Percentiles rank a stretch among this genome's conserved stretches.
Evolutionary conservation across 2,113 vertebrate genomes (phyloP).

Genomic region (Bubo bubo): DNA sequence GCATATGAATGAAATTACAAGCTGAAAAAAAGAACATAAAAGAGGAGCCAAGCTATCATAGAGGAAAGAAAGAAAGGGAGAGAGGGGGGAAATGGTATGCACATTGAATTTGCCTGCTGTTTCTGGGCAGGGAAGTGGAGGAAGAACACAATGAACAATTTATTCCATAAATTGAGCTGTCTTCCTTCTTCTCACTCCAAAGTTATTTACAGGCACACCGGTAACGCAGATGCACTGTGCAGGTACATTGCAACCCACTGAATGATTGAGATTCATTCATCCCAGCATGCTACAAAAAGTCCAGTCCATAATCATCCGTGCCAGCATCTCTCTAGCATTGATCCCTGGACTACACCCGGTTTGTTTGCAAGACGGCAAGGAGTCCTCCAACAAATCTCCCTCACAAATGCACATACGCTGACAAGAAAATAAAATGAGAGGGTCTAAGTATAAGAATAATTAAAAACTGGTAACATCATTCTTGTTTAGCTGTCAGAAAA

Average conservation of each 20-base stretch:
- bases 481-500: not conserved
- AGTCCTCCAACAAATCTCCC: not conserved
- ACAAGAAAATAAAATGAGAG: not conserved
- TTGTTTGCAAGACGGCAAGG: not conserved
- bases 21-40: not conserved
- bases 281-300: not conserved
- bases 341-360: not conserved
- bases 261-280: not conserved
- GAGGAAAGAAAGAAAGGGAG: not conserved
- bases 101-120: not conserved
- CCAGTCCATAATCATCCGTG: not conserved
- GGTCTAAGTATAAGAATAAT: not conserved
- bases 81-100: fast-evolving
- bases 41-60: not conserved
- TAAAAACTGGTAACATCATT: not conserved
- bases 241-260: not conserved
- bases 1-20: not conserved
- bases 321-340: not conserved
- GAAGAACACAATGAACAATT: not conserved
- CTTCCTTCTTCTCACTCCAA: not conserved
- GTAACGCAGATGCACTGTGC: not conserved
- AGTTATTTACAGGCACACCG: not conserved
- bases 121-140: not conserved
- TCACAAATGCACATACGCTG: not conserved
- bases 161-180: not conserved